Evolutionary conservation across 2,888 invertebrate genomes (phyloP).

Genomic region (Mesorhabditis sp.): DNA sequence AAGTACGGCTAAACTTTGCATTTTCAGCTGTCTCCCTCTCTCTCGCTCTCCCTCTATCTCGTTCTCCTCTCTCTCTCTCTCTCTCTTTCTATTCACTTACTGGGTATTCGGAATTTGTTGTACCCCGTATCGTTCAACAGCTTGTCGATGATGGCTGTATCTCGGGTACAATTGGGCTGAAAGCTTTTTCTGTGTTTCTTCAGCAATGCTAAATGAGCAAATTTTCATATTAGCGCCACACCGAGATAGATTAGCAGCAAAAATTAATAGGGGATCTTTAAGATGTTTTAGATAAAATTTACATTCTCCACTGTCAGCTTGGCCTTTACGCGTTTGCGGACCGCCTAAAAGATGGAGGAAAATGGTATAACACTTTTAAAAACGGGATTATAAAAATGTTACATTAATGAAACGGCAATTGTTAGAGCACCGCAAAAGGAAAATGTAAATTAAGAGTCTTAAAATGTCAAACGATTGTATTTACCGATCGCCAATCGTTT

Average conservation of each 20-base stretch:
- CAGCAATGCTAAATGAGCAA: neutral
- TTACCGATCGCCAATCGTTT: constrained; percentile 5
- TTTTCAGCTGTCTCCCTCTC: neutral
- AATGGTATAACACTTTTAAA: neutral
- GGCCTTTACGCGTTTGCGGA: neutral
- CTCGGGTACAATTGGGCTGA: constrained; percentile 44
- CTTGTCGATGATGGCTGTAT: constrained; percentile 54
- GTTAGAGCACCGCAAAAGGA: neutral
- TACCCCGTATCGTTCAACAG: constrained; percentile 57
- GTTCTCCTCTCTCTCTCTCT: too few species aligned
- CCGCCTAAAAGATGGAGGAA: neutral
- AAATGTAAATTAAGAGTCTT: too few species aligned
- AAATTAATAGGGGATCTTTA: neutral
- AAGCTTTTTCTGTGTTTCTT: neutral
- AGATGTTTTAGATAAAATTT: neutral
- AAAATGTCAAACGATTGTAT: neutral
- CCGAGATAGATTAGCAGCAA: neutral
- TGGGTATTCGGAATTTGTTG: constrained; percentile 57
- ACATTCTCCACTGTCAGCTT: neutral
- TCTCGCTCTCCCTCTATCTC: too few species aligned
- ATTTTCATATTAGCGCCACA: neutral
- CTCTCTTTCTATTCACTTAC: constrained; percentile 17
- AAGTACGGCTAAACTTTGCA: constrained; percentile 11
- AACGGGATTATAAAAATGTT: neutral
- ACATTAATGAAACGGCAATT: neutral